These are phyloP conservation scores for Atlantisia rogersi DNA, from an alignment of 2,113 vertebrate genomes.

Conservation along the genomic window DNA sequence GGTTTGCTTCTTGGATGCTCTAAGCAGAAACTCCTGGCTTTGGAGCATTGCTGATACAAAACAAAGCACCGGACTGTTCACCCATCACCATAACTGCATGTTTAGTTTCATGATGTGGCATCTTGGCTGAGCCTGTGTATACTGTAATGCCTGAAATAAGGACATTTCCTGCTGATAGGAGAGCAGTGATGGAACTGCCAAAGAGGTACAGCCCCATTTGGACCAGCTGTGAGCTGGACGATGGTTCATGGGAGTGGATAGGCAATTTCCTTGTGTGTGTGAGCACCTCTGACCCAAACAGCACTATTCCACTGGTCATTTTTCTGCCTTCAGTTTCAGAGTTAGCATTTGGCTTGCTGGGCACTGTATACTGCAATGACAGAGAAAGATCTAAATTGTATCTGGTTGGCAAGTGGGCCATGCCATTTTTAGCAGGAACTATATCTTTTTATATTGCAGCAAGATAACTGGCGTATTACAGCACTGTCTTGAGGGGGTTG, in stretches of 20 bases:
- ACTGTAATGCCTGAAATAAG: neutral
- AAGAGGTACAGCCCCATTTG: neutral
- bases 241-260: neutral
- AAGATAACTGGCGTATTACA: neutral
- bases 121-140: neutral
- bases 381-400: neutral
- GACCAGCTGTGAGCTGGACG: neutral
- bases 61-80: neutral
- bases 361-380: neutral
- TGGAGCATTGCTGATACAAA: neutral
- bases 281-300: neutral
- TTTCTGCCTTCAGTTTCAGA: neutral
- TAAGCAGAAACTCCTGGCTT: neutral
- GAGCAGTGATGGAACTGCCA: neutral
- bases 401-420: neutral
- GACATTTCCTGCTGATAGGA: neutral
- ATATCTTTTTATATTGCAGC: neutral
- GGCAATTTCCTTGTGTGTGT: neutral
- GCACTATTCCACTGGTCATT: neutral
- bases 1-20: neutral
- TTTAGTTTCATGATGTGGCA: neutral
- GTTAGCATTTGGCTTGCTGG: neutral
- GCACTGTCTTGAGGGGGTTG: neutral
- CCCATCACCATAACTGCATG: neutral
- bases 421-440: neutral